Evolutionary conservation across 1,140 invertebrate species (phyloP), one percentile per base, ranked within the genome.

Genomic region (Plodia interpunctella): DNA sequence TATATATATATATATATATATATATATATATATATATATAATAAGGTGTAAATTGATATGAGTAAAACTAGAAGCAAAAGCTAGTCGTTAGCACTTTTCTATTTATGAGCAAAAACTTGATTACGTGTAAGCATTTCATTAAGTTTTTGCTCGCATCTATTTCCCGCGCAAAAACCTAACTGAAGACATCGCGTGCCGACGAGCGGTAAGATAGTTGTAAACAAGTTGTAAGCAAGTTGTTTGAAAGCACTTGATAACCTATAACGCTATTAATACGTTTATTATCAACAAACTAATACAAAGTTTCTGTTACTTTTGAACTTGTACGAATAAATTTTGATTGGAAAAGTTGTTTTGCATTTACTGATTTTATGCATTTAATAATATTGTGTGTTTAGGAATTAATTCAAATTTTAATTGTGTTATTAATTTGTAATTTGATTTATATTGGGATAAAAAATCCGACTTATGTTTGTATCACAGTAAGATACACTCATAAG

Each of bases 51-150:
- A 25, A 25, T 25, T 25, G 6, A 2, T 25, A 25, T 6, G 6
- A 25, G 21, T 6, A 6, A 25, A 25, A 25, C 21, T 25, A 6
- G 2, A 25, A 25, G 21, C 21, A 3, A 35, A 11, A 35, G 13
- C 13, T 9, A n/a, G n/a, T n/a, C n/a, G n/a, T n/a, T n/a, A 11
- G 9, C 32, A 35, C 8, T 35, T 11, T 35, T 13, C 8, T 35
- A 11, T 11, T 35, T 10, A 15, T 15, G 2, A 44, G 38, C 38
- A 44, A 44, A 44, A 44, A 44, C 38, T 44, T 44, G 38, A 44
- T 44, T 44, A 44, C 38, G 38, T 44, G 38, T 44, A 15, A 44
- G 38, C 38, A 44, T 44, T 44, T 44, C 38, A 44, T 44, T 44
- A 44, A 15, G 38, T 44, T 44, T 44, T 44, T 44, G 38, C 38